Conservation (phyloP, 2,797 vertebrate species). For the Catamblyrhynchus diadema region DNA sequence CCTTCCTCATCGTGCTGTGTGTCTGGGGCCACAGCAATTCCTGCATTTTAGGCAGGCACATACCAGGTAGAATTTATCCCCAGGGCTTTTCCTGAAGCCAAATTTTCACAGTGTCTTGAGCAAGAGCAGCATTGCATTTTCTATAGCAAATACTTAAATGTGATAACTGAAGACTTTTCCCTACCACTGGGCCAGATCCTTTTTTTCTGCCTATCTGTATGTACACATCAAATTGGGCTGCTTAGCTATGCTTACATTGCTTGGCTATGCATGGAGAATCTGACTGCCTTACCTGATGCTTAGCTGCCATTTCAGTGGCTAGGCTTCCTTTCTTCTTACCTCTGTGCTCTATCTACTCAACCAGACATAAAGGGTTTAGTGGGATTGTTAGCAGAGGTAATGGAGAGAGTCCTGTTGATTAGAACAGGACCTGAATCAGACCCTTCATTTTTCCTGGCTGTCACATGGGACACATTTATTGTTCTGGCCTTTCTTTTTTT, state of each 20-base stretch:
- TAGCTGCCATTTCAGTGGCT: constrained; percentile 38
- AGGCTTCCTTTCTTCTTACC: constrained; percentile 52
- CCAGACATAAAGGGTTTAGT: constrained; percentile 3
- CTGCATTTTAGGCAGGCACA: rapidly evolving
- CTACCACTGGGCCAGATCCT: neutral
- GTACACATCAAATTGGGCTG: neutral
- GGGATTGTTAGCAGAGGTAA: constrained; percentile 26
- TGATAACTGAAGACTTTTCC: neutral
- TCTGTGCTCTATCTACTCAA: constrained; percentile 54
- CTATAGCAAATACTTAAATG: neutral
- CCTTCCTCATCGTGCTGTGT: rapidly evolving
- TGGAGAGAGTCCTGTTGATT: neutral
- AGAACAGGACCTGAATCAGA: constrained; percentile 28
- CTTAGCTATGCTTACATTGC: neutral
- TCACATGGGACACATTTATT: constrained; percentile 60
- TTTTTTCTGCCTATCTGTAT: neutral
- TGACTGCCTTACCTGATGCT: neutral
- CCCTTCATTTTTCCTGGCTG: constrained; percentile 43
- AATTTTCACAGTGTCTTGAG: neutral
- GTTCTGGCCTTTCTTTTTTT: neutral
- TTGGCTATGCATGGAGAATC: neutral
- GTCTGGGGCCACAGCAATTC: neutral
- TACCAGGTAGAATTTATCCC: neutral
- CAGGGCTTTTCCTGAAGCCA: neutral
- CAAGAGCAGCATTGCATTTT: neutral